Evolutionary conservation across 2,888 invertebrate species (phyloP).

Genomic region (Pomacea canaliculata): DNA sequence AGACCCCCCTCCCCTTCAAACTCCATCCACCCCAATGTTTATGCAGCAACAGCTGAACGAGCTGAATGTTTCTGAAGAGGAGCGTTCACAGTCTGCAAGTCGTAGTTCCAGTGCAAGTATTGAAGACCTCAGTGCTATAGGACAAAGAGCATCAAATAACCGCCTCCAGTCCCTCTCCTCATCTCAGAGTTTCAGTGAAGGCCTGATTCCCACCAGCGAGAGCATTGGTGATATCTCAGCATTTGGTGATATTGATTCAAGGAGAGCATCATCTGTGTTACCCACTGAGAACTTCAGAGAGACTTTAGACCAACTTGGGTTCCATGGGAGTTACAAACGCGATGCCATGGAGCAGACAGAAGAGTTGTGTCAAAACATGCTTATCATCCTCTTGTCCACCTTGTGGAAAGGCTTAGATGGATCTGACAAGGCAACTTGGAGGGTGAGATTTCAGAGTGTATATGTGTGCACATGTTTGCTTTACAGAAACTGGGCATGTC

Average conservation of each 20-base stretch:
- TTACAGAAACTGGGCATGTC: not conserved
- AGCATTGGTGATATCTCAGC: slow-evolving; percentile 20
- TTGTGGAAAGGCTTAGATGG: slow-evolving; percentile 77
- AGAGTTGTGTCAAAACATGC: slow-evolving; percentile 75
- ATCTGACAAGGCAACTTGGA: slow-evolving; percentile 74
- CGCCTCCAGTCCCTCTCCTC: slow-evolving; percentile 1
- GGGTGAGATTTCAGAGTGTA: slow-evolving; percentile 61
- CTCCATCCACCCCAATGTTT: slow-evolving; percentile 53
- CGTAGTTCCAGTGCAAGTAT: slow-evolving; percentile 61
- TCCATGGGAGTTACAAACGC: slow-evolving; percentile 47
- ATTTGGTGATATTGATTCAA: slow-evolving; percentile 8
- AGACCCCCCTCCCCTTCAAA: slow-evolving; percentile 18
- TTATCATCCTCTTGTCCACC: slow-evolving; percentile 74
- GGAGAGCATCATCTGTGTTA: slow-evolving; percentile 33
- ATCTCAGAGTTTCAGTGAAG: slow-evolving; percentile 9
- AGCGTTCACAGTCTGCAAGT: slow-evolving; percentile 45
- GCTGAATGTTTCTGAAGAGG: slow-evolving; percentile 45
- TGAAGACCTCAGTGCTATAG: slow-evolving; percentile 50
- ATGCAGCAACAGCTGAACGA: slow-evolving; percentile 46
- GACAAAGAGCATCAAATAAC: slow-evolving; percentile 9
- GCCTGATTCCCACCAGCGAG: slow-evolving; percentile 9
- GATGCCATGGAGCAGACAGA: slow-evolving; percentile 70
- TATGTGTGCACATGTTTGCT: not conserved
- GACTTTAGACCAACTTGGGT: slow-evolving; percentile 53
- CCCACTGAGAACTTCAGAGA: slow-evolving; percentile 45